Conservation (phyloP, 2,113 vertebrate species). For the Spea multiplicata region DNA sequence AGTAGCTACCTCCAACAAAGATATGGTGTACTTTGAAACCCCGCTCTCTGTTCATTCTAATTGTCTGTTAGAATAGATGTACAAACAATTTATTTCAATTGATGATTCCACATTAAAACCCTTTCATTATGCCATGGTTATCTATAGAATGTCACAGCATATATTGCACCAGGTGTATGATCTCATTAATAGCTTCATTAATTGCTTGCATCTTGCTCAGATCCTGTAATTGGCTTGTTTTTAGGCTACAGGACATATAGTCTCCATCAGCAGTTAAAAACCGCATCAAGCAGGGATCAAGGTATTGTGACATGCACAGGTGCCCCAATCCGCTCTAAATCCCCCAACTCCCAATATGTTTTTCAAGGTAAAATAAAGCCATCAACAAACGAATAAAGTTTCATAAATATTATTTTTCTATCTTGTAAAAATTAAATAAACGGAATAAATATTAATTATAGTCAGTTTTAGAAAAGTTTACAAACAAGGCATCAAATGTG, state of each 20-base stretch:
- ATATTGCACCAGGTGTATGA: neutral
- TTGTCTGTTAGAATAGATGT: neutral
- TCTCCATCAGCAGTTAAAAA: no score
- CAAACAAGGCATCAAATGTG: no score
- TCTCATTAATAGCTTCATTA: neutral
- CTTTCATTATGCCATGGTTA: neutral
- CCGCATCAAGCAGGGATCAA: no score
- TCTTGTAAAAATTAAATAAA: no score
- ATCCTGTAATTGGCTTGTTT: neutral
- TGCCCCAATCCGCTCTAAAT: no score
- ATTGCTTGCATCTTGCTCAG: neutral
- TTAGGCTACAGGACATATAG: neutral
- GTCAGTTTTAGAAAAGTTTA: no score
- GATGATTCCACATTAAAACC: neutral
- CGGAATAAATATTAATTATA: no score
- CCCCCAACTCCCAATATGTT: no score
- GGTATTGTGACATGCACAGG: no score
- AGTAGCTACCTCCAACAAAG: slow-evolving; percentile 6
- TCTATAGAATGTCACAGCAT: neutral
- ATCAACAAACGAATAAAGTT: no score
- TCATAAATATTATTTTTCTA: no score
- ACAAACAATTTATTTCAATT: neutral
- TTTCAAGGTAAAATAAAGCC: no score
- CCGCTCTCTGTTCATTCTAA: slow-evolving; percentile 16
- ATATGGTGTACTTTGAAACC: slow-evolving; percentile 8